Conservation (phyloP, 2,888 invertebrate genomes). For the Ernsta delagoae region DNA sequence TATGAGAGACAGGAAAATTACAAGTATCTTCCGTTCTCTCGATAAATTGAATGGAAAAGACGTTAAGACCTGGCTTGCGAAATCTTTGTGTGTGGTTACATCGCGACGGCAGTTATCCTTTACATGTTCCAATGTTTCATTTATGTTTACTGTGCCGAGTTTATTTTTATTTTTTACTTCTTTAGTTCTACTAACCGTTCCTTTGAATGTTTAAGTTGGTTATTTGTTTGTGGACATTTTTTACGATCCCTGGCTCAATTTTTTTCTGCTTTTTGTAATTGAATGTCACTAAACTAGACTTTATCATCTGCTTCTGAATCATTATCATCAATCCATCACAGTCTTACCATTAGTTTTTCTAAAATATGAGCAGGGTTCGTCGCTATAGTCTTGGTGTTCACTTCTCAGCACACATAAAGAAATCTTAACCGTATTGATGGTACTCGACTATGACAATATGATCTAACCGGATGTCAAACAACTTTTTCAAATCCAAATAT, state of each 20-base stretch:
- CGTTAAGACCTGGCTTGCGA: conserved; percentile 1
- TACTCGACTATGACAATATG: neutral
- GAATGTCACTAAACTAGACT: too few relatives aligned
- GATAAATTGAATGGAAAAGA: conserved; percentile 44
- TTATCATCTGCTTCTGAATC: too few relatives aligned
- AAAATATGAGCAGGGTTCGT: neutral
- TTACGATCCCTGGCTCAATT: too few relatives aligned
- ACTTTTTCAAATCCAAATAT: conserved; percentile 34
- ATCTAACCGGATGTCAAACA: conserved; percentile 27
- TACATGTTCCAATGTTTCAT: neutral
- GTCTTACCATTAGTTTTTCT: neutral
- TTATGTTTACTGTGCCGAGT: too few relatives aligned
- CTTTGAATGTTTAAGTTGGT: too few relatives aligned
- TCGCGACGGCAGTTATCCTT: neutral
- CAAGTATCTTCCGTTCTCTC: conserved; percentile 49
- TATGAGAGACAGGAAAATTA: conserved; percentile 64
- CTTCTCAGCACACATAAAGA: neutral
- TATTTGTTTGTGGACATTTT: too few relatives aligned
- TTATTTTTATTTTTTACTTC: too few relatives aligned
- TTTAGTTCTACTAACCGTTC: too few relatives aligned
- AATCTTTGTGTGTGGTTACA: conserved; percentile 28
- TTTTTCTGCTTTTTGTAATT: too few relatives aligned
- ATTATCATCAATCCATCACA: too few relatives aligned
- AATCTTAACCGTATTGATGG: neutral
- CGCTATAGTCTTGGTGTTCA: neutral